Evolutionary conservation across 2,888 invertebrate genomes (phyloP).

Genomic region (Heliconius erato): DNA sequence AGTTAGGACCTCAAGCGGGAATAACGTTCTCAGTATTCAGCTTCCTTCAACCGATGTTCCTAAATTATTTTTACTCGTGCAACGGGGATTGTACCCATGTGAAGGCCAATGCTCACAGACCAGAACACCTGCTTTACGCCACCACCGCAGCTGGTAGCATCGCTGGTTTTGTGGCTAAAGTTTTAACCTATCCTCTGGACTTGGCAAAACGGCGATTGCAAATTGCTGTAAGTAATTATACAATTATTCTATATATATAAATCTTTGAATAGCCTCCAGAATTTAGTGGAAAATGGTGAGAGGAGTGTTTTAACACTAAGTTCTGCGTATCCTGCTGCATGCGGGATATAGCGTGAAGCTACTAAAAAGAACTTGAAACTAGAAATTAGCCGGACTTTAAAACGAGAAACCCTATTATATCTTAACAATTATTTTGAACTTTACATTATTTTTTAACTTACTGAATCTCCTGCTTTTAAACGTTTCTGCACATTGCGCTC

Average conservation of each 20-base stretch:
- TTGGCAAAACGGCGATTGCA: constrained; percentile 94
- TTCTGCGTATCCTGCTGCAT: too few species aligned
- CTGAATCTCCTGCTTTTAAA: too few species aligned
- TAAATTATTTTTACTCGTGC: constrained; percentile 56
- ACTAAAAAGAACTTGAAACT: too few species aligned
- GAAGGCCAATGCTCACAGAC: constrained; percentile 54
- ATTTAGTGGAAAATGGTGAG: too few species aligned
- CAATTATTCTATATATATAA: neutral
- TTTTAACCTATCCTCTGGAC: constrained; percentile 94
- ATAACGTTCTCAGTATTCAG: constrained; percentile 73
- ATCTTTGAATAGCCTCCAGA: too few species aligned
- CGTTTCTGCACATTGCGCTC: too few species aligned
- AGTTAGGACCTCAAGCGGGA: constrained; percentile 78
- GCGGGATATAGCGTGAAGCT: too few species aligned
- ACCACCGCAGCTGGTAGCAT: constrained; percentile 87
- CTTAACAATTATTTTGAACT: too few species aligned
- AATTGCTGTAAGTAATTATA: constrained; percentile 86
- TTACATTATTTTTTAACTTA: too few species aligned
- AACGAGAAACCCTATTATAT: too few species aligned
- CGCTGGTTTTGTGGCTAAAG: constrained; percentile 92
- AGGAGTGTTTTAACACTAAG: too few species aligned
- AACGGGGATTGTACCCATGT: constrained; percentile 44
- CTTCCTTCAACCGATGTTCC: constrained; percentile 63
- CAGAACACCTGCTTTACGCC: constrained; percentile 68
- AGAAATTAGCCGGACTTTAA: too few species aligned